phyloP scores from a whole-genome alignment of 2,888 invertebrate genomes.

The Escarpia spicata region DNA sequence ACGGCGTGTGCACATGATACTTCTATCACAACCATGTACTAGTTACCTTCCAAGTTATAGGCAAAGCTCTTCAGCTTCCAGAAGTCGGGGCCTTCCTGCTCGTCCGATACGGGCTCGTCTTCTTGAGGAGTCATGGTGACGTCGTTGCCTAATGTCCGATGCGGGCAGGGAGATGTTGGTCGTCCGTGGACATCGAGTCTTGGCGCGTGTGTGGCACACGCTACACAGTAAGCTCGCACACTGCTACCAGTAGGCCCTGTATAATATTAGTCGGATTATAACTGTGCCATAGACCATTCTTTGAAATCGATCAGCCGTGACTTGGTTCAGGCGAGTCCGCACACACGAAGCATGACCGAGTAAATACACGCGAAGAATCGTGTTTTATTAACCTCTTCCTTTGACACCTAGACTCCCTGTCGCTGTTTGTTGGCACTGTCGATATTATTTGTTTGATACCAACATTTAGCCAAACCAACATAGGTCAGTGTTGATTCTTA shows the following conservation, averaged over 20 bases:
- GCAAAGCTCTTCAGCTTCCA: slow-evolving; percentile 10
- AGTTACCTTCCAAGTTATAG: neutral
- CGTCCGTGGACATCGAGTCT: neutral
- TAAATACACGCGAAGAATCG: neutral
- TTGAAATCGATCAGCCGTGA: neutral
- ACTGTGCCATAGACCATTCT: neutral
- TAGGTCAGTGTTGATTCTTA: neutral
- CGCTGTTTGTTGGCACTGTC: neutral
- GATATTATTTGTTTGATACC: neutral
- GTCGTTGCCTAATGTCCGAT: neutral
- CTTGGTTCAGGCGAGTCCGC: neutral
- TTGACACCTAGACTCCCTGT: neutral
- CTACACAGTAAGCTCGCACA: neutral
- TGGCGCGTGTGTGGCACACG: neutral
- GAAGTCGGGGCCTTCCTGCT: neutral
- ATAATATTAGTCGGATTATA: neutral
- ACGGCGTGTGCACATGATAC: neutral
- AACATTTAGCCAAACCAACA: neutral
- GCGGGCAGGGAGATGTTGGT: neutral
- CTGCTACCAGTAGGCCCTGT: neutral
- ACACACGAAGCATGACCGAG: neutral
- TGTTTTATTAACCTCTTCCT: neutral
- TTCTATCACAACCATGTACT: neutral
- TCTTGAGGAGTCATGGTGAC: neutral
- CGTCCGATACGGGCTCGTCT: neutral